These are phyloP conservation scores for Torymus tubicola DNA, from an alignment of 2,888 invertebrate species.

Conservation along the genomic window DNA sequence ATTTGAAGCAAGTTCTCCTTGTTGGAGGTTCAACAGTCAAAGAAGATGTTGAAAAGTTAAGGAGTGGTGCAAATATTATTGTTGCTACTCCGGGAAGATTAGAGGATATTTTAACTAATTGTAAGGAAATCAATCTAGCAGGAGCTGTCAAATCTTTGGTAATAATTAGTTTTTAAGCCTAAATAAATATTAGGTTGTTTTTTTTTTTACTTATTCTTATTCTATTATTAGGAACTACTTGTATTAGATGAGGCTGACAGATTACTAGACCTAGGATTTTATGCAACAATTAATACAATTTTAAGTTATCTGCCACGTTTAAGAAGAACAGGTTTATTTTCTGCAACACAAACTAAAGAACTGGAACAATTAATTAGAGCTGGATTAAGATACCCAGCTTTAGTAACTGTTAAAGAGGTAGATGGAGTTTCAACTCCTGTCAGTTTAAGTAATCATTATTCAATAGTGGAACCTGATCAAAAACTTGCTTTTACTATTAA, in stretches of 20 bases:
- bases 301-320: constrained; percentile 94
- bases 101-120: constrained; percentile 88
- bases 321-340: constrained; percentile 97
- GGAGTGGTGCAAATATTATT: constrained; percentile 88
- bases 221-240: constrained; percentile 85
- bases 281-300: constrained; percentile 89
- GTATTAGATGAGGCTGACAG: constrained; percentile 98
- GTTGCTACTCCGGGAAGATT: constrained; percentile 97
- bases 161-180: constrained; percentile 57
- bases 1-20: constrained; percentile 80
- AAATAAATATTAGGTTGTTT: constrained; percentile 7
- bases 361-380: constrained; percentile 93
- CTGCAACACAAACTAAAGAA: constrained; percentile 98
- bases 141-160: constrained; percentile 88
- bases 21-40: constrained; percentile 91
- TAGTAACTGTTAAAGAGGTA: constrained; percentile 93
- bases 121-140: constrained; percentile 84
- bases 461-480: constrained; percentile 85
- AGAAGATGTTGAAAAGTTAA: constrained; percentile 84
- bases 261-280: constrained; percentile 94
- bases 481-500: constrained; percentile 89
- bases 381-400: constrained; percentile 94
- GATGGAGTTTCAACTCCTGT: constrained; percentile 85
- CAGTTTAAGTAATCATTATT: constrained; percentile 87
- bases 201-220: background rate